Conservation (phyloP, 2,113 vertebrate species). For the Nycticryphes semicollaris region DNA sequence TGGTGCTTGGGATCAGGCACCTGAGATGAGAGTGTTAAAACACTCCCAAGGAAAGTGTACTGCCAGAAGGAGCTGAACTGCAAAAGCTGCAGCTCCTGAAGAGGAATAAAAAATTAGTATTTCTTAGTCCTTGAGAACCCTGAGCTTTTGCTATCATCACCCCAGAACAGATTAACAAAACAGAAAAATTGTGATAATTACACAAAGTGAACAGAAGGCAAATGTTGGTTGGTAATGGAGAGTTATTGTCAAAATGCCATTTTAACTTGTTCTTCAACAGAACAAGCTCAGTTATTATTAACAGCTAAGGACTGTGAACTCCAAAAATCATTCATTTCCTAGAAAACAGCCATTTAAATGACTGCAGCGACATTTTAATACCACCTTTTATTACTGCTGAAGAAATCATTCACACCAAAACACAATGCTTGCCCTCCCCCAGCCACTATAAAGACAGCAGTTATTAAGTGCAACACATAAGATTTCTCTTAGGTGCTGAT, state of each 20-base stretch:
- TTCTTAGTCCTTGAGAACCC: background rate
- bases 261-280: background rate
- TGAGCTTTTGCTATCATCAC: background rate
- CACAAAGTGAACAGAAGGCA: background rate
- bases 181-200: background rate
- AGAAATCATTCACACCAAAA: slow-evolving; percentile 17
- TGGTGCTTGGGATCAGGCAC: background rate
- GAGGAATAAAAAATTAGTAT: background rate
- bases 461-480: background rate
- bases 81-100: background rate
- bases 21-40: fast-evolving
- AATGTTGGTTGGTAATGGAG: background rate
- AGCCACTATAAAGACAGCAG: background rate
- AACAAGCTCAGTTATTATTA: background rate
- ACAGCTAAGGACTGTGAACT: background rate
- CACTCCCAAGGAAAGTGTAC: background rate
- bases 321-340: background rate
- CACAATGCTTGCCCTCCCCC: background rate
- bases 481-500: background rate
- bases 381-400: background rate
- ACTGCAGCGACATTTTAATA: slow-evolving; percentile 32
- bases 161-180: background rate
- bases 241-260: slow-evolving; percentile 10
- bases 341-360: background rate
- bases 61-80: background rate